Evolutionary conservation across 2,888 invertebrate species (phyloP).

Genomic region (Belgica antarctica): DNA sequence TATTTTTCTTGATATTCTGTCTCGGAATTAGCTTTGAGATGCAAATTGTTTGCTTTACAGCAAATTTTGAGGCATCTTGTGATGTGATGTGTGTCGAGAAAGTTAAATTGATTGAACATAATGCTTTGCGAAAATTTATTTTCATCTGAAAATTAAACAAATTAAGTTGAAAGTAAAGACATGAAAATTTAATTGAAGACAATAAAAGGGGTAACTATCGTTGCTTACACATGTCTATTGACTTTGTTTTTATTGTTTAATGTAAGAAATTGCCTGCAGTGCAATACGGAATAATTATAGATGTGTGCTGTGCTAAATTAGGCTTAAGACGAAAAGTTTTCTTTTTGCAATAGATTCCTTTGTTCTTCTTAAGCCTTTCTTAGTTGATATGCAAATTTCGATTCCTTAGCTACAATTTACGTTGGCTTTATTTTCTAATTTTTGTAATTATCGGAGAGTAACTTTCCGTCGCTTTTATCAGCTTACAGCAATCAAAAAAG

Average conservation of each 20-base stretch:
- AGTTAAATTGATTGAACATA: slow-evolving; percentile 32
- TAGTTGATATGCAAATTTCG: neutral
- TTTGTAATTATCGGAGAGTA: neutral
- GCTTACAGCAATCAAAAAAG: neutral
- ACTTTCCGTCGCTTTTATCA: neutral
- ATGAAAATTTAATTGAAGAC: slow-evolving; percentile 37
- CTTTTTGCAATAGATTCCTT: neutral
- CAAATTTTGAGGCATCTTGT: neutral
- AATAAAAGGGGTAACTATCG: neutral
- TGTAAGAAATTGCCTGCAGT: neutral
- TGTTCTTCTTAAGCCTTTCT: neutral
- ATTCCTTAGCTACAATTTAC: neutral
- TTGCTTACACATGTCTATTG: neutral
- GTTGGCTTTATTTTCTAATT: neutral
- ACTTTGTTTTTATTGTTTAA: neutral
- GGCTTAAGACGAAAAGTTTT: neutral
- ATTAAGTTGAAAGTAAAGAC: slow-evolving; percentile 39
- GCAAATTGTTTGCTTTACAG: slow-evolving; percentile 1
- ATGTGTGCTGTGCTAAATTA: neutral
- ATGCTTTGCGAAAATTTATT: slow-evolving; percentile 16
- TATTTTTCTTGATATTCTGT: neutral
- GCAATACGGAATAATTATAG: neutral
- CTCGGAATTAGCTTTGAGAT: slow-evolving; percentile 3
- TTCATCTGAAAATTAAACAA: slow-evolving; percentile 37
- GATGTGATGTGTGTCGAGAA: slow-evolving; percentile 21